These are phyloP conservation scores for Rhea americana DNA, from an alignment of 2,113 vertebrate species.

Conservation along the genomic window DNA sequence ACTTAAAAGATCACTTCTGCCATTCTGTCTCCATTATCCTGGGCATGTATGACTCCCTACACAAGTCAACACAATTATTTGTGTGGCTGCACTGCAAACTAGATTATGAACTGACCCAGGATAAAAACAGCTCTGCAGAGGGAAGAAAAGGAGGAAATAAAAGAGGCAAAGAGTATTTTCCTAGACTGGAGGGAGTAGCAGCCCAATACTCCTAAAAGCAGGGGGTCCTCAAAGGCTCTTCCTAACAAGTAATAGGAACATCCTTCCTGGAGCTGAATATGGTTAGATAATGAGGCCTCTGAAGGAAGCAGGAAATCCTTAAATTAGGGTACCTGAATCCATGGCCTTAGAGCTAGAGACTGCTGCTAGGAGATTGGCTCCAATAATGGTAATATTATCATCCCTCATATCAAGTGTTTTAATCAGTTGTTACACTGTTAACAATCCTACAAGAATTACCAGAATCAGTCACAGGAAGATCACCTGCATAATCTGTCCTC, in stretches of 20 bases:
- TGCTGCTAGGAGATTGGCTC: background rate
- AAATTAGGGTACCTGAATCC: background rate
- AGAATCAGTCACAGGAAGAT: background rate
- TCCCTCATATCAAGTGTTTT: background rate
- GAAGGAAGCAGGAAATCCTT: background rate
- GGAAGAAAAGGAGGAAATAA: background rate
- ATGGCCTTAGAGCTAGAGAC: background rate
- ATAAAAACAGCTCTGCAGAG: background rate
- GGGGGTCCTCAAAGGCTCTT: background rate
- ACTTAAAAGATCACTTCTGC: background rate
- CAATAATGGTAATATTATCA: too few relatives aligned
- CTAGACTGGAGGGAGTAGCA: background rate
- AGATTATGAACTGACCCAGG: background rate
- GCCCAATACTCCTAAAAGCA: background rate
- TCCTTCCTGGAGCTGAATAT: fast-evolving
- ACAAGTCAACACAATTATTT: fast-evolving
- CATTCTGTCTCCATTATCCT: background rate
- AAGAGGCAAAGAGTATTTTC: background rate
- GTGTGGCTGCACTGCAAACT: background rate
- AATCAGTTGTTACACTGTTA: background rate
- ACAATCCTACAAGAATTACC: background rate
- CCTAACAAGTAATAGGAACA: background rate
- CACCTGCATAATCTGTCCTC: background rate
- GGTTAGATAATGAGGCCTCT: background rate
- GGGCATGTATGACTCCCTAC: background rate